A percentile compares a stretch with the other conserved stretches of the same genome.
Conservation (phyloP, 1,140 invertebrate genomes). For the silkworm (Bombyx mori) region ASM3026992v2 NC_085129.1:5935501-5936000, state of each 20-base stretch:
- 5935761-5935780: conserved; percentile 90
- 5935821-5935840: conserved; percentile 83
- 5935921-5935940: conserved; percentile 81
- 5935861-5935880: conserved; percentile 80
- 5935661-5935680: conserved; percentile 62
- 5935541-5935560: conserved; percentile 68
- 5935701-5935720: conserved; percentile 68
- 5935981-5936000: conserved; percentile 81
- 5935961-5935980: conserved; percentile 82
- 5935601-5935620: conserved; percentile 71
- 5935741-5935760: conserved; percentile 89
- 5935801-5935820: conserved; percentile 85
- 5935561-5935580: conserved; percentile 42
- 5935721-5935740: conserved; percentile 82
- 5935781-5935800: conserved; percentile 86
- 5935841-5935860: conserved; percentile 81
- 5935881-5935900: conserved; percentile 74
- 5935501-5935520: conserved; percentile 64
- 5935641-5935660: conserved; percentile 66
- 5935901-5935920: conserved; percentile 82
- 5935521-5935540: conserved; percentile 66
- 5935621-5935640: conserved; percentile 67
- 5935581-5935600: conserved; percentile 58
- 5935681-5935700: conserved; percentile 61
- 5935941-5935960: conserved; percentile 81